Evolutionary conservation across 1,140 invertebrate species (phyloP), one percentile per base, ranked within the genome.

Genomic region (Drosophila persimilis): DNA sequence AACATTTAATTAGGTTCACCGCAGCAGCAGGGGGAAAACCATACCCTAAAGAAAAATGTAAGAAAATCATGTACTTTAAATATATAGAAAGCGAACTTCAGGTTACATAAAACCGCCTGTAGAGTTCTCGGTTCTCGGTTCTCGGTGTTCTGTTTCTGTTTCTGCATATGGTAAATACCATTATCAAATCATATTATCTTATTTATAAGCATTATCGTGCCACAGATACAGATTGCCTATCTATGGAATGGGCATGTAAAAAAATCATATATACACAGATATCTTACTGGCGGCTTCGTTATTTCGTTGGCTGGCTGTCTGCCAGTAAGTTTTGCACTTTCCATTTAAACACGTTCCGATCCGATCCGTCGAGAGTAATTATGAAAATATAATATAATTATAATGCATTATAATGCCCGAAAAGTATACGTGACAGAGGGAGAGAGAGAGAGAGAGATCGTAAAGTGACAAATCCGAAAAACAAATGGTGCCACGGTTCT

Each of bases 111-210:
- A 29, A 47, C 29, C 35, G 41, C 5, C 15, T 24, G 51, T 22
- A 52, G 63, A 26, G 26, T 26, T 20, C 20, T 20, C 20, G 29
- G 9, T 26, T 20, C 20, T 20, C 20, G 29, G 9, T 39, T 43
- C 20, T 43, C 31, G 43, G 9, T 43, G 20, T 41, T 39, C 54
- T 62, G 72, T 72, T 89, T 77, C 75, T 74, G 72, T 88, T 89
- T 89, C 76, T 89, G 84, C 80, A 89, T 88, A 86, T 86, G 89
- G 89, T 90, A 90, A 90, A 90, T 90, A 90, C 77, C 88, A 89
- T 90, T 90, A 90, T 90, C 88, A 90, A 90, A 90, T 89, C 79
- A 83, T 90, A 90, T 90, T 90, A 90, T 90, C 88, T 90, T 90
- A 90, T 90, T 90, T 90, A 90, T 90, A 90, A 90, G 89, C 88